Base-by-base conservation (phyloP, 2,888 invertebrate genomes). In the Aporophyla nigra region DNA sequence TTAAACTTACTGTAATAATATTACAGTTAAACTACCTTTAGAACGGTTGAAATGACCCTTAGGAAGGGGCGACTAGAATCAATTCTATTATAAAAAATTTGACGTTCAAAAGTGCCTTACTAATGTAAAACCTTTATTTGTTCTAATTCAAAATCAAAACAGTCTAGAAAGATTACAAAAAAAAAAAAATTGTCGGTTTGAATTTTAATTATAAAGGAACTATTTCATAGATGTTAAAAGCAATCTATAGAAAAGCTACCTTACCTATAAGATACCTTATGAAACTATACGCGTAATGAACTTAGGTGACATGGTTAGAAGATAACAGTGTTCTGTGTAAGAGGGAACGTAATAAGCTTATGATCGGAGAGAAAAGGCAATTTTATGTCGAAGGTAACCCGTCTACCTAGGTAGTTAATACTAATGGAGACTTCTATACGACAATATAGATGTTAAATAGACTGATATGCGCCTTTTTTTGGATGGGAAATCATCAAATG, bases 341-440 rank as follows among this genome's bases (percentile, higher is more conserved):
- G 61, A 51, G 43, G 81, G 49, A 81, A 81, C 21, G 19, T 56
- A 72, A 80, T 56, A 24, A 27, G 24, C 56, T 77, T 51, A 51
- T 46, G 71, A 78, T 54, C 46, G 33, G 33, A 63, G 76, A 76
- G 33, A 51, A 56, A 43, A 63, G 77, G 46, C 56, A 75, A 77
- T 77, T 73, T 62, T 16, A 12, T 21, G 56, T 9, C 2, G 43
- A 63, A 46, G 43, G 56, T 56, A 63, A 63, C 43, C 27, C 3
- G 33, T 43, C 54, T 51, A 80, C 40, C 51, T n/a, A 33, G 16
- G 33, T 14, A 51, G 46, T 14, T 16, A 24, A 33, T 59, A 33
- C 27, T 79, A 51, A 58, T 76, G 33, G n/a, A 71, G 21, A 33
- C 24, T 21, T 27, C 16, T 3, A n/a, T 59, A n/a, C n/a, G 40